These are phyloP conservation scores for Leptinotarsa tumamoca DNA, from an alignment of 2,888 invertebrate species.

Conservation along the genomic window DNA sequence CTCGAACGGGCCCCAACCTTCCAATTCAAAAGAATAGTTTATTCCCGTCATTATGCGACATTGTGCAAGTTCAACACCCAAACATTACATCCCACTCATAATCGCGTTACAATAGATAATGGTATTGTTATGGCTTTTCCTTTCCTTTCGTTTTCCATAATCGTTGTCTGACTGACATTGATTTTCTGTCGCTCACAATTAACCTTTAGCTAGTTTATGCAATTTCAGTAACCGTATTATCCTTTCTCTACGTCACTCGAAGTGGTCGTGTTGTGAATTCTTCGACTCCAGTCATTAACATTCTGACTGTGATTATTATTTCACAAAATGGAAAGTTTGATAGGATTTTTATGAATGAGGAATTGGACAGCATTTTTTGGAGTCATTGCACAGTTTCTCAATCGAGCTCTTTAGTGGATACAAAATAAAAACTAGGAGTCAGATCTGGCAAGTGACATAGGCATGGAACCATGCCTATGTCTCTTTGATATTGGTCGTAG, in stretches of 20 bases:
- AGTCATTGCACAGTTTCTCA: no score
- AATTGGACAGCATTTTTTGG: no score
- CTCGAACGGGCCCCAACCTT: background rate
- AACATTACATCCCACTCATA: conserved; percentile 26
- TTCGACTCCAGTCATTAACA: background rate
- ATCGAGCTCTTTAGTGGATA: no score
- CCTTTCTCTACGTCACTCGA: conserved; percentile 21
- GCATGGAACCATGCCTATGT: no score
- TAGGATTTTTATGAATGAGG: no score
- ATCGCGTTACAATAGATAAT: conserved; percentile 17
- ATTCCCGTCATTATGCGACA: conserved; percentile 12
- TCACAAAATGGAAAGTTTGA: background rate
- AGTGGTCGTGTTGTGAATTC: background rate
- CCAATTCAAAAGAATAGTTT: background rate
- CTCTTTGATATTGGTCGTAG: no score
- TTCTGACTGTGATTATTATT: background rate
- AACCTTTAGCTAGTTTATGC: conserved; percentile 26
- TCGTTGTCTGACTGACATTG: conserved; percentile 33
- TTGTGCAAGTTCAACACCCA: conserved; percentile 22
- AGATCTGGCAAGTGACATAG: no score
- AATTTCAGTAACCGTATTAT: conserved; percentile 25
- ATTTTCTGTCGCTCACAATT: conserved; percentile 37
- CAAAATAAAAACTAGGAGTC: no score
- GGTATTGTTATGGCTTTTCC: conserved; percentile 24
- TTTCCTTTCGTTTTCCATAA: conserved; percentile 26